Evolutionary conservation across 2,113 vertebrate genomes (phyloP).

Genomic region (Atractosteus spatula): DNA sequence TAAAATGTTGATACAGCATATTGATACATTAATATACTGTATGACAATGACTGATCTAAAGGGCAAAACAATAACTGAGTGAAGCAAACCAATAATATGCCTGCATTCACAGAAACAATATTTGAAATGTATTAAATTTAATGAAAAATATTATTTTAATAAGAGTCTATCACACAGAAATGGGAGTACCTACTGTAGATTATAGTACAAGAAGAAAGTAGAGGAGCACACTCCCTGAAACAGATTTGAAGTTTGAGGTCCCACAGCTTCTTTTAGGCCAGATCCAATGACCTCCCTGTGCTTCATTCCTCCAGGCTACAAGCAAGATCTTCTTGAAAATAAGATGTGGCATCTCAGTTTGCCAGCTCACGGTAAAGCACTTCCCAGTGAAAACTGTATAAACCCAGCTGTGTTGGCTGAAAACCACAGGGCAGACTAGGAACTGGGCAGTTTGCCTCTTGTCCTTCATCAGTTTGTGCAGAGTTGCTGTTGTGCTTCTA

Average conservation of each 20-base stretch:
- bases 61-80: too few species aligned
- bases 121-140: too few species aligned
- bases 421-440: too few species aligned
- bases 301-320: constrained; percentile 57
- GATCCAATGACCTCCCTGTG: constrained; percentile 40
- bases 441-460: background rate
- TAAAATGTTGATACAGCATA: too few species aligned
- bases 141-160: too few species aligned
- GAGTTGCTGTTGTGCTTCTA: constrained; percentile 1
- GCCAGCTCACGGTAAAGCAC: constrained; percentile 64
- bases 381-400: constrained; percentile 20
- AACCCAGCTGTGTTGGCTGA: too few species aligned
- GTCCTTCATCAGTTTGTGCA: constrained; percentile 2
- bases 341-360: constrained; percentile 70
- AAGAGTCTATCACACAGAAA: background rate
- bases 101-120: too few species aligned
- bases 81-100: too few species aligned
- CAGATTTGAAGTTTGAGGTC: constrained; percentile 5
- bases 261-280: constrained; percentile 10
- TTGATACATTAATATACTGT: too few species aligned
- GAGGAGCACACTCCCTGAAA: too few species aligned
- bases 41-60: too few species aligned
- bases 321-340: constrained; percentile 60
- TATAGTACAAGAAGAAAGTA: background rate
- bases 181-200: too few species aligned